phyloP scores from a whole-genome alignment of 2,113 vertebrate genomes.

The Raja brachyura region DNA sequence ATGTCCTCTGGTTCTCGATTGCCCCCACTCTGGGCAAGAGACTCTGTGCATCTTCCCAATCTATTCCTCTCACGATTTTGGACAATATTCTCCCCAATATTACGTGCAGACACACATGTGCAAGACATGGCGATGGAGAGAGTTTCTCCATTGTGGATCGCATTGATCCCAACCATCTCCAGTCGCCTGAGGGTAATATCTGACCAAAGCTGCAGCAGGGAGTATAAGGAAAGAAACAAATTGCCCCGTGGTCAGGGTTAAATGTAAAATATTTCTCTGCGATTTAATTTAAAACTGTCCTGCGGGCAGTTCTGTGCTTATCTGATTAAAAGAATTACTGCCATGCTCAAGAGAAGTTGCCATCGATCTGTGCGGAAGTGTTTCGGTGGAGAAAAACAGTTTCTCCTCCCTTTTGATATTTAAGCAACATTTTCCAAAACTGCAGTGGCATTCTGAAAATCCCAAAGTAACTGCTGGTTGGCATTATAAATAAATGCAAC shows the following conservation, averaged over 20 bases:
- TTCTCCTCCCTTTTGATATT: constrained; percentile 2
- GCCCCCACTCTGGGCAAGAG: too few species aligned
- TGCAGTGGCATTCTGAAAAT: background rate
- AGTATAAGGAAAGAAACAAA: background rate
- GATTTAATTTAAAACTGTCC: constrained; percentile 32
- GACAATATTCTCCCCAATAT: too few species aligned
- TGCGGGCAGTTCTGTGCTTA: background rate
- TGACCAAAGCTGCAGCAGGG: background rate
- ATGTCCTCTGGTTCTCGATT: too few species aligned
- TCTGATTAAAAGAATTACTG: constrained; percentile 18
- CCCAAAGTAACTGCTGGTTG: background rate
- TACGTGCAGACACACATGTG: background rate
- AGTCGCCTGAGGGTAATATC: background rate
- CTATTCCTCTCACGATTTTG: too few species aligned
- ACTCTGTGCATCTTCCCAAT: too few species aligned
- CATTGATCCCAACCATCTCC: background rate
- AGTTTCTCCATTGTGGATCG: background rate
- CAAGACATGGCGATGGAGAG: background rate
- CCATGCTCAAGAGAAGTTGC: background rate
- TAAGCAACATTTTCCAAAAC: constrained; percentile 11
- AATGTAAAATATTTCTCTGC: background rate
- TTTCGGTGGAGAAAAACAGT: background rate
- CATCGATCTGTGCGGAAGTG: background rate
- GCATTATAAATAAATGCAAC: background rate
- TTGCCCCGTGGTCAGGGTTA: background rate